Percentiles rank a stretch among this genome's conserved stretches.
Conservation (phyloP, 2,113 vertebrate genomes). For the Chlamydotis undulata region DNA sequence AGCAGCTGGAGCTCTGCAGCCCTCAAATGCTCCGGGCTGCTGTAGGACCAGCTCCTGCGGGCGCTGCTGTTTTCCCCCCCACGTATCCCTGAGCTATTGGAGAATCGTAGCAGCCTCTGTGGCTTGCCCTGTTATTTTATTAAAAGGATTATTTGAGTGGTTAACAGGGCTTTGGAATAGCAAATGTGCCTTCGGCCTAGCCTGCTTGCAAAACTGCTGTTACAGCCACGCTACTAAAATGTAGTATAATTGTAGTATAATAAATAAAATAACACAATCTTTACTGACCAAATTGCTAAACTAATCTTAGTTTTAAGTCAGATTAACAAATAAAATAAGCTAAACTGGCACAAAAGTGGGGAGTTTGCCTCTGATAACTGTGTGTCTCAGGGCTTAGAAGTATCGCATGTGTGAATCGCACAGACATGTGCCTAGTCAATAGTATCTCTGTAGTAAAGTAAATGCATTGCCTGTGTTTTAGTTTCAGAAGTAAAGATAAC, state of each 20-base stretch:
- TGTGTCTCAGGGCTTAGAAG: neutral
- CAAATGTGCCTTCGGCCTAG: neutral
- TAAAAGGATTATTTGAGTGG: neutral
- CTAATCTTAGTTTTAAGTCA: neutral
- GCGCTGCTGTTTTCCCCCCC: accelerated
- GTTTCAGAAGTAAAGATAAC: neutral
- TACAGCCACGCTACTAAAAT: neutral
- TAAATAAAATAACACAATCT: neutral
- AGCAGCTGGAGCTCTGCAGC: neutral
- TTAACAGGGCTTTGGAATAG: neutral
- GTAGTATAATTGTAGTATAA: too few relatives aligned
- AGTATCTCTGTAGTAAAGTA: neutral
- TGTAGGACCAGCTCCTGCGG: accelerated
- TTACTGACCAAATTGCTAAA: neutral
- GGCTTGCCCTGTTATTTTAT: neutral
- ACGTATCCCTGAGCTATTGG: neutral
- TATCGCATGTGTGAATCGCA: neutral
- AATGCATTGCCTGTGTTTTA: neutral
- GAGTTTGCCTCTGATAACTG: neutral
- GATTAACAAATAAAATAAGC: neutral
- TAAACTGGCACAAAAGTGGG: neutral
- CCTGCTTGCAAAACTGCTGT: neutral
- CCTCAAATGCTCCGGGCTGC: neutral
- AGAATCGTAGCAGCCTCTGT: neutral
- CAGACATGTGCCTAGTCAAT: accelerated